Conservation (phyloP, 2,888 invertebrate species). For the Gymnosoma rotundatum region DNA sequence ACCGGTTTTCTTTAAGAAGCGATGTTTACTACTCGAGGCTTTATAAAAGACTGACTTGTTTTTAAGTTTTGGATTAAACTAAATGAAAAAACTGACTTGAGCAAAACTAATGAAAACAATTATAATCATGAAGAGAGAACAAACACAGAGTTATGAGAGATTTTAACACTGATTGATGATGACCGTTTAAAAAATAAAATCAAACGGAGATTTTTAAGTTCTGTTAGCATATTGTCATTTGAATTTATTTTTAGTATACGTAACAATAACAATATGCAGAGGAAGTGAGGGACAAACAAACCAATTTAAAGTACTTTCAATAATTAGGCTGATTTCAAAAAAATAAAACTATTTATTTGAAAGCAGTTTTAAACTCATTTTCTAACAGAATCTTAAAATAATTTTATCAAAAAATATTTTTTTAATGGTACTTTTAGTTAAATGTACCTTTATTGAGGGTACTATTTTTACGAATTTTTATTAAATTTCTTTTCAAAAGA, state of each 20-base stretch:
- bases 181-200: conserved; percentile 50
- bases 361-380: background rate
- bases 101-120: background rate
- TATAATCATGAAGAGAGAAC: background rate
- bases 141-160: background rate
- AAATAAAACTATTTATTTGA: too few species aligned
- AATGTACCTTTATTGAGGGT: background rate
- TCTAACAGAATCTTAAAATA: background rate
- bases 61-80: conserved; percentile 26
- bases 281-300: background rate
- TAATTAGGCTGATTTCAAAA: too few species aligned
- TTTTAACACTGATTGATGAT: conserved; percentile 15
- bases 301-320: too few species aligned
- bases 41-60: conserved; percentile 39
- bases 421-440: background rate
- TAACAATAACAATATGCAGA: background rate
- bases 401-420: background rate
- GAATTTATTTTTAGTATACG: conserved; percentile 19
- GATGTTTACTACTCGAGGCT: conserved; percentile 43
- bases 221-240: conserved; percentile 51
- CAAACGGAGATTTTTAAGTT: conserved; percentile 15
- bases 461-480: background rate
- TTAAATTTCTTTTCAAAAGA: background rate
- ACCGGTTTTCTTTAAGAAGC: conserved; percentile 2
- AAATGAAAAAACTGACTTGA: conserved; percentile 50